phyloP scores from a whole-genome alignment of 2,888 invertebrate genomes.

The Cerastis leucographa region DNA sequence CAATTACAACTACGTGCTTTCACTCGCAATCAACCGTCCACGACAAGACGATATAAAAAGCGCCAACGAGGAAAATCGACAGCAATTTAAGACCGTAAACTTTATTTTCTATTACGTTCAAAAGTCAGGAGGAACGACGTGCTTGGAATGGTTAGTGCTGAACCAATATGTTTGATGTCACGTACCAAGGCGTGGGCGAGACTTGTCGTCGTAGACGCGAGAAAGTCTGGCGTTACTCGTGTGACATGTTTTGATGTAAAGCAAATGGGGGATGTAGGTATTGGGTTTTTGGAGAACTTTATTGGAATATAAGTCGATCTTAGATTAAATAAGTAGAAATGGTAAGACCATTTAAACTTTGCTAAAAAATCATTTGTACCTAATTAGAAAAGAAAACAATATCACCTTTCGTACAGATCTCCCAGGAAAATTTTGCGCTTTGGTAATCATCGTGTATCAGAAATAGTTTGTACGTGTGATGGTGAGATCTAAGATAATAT shows the following conservation, averaged over 20 bases:
- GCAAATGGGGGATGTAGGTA: constrained; percentile 25
- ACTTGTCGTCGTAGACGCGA: constrained; percentile 24
- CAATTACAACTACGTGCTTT: constrained; percentile 17
- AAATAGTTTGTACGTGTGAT: neutral
- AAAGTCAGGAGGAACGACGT: constrained; percentile 56
- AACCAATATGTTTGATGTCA: constrained; percentile 64
- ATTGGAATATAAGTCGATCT: neutral
- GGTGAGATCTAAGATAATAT: neutral
- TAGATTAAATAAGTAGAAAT: neutral
- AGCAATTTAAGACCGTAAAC: constrained; percentile 50
- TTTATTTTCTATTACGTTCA: constrained; percentile 61
- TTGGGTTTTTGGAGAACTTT: neutral
- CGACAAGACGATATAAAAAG: constrained; percentile 26
- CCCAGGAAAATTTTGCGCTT: neutral
- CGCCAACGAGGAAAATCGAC: constrained; percentile 34
- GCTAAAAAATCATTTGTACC: neutral
- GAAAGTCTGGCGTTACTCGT: constrained; percentile 18
- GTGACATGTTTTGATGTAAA: constrained; percentile 17
- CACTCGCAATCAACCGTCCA: constrained; percentile 11
- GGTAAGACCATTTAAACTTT: neutral
- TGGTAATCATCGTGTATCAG: neutral
- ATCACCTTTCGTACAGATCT: neutral
- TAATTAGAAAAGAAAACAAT: neutral
- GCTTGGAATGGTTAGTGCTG: constrained; percentile 49
- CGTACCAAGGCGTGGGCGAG: constrained; percentile 52